Base-by-base conservation (phyloP, 2,888 invertebrate genomes). In the Chalcis sispes region DNA sequence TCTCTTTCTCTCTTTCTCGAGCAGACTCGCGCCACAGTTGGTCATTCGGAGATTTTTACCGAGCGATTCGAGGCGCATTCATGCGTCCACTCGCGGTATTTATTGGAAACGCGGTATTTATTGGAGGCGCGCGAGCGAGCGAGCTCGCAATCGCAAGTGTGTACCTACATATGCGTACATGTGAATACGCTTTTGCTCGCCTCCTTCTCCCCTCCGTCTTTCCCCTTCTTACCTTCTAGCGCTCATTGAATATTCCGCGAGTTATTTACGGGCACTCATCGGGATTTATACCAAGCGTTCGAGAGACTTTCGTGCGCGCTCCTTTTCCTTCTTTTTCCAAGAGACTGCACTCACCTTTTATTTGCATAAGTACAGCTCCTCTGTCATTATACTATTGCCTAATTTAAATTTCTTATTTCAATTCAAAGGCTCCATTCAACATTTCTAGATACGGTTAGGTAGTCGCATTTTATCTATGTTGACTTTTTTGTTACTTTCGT, bases 31-130 rank as follows among this genome's bases (percentile, higher is more conserved):
- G n/a, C 83, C 83, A 83, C 85, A 85, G 85, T 85, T 85, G 86
- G 86, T 85, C 85, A 86, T 84, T 84, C 82, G 82, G 80, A 80
- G 84, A 85, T 85, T 86, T 85, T 84, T 84, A 82, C 80, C 81
- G 78, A 79, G 82, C 81, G 79, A 79, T 80, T 78, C 73, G 18
- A 29, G 32, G 67, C 70, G 85, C 84, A 87, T 87, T 87, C 86
- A 86, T 85, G 85, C 85, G 87, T 87, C 86, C 81, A 81, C 82
- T 81, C 80, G 82, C 80, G 82, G 83, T 85, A 86, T 86, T 87
- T 86, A 87, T 87, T 84, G 86, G 84, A 85, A 84, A 84, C 80
- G 79, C 78, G 75, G 78, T 78, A 78, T 78, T 78, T 78, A 78
- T 78, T 74, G 74, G 74, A 58, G 62, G 69, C 76, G 69, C 76